phyloP scores from a whole-genome alignment of 2,888 invertebrate genomes.

The Lasioglossum lativentre region DNA sequence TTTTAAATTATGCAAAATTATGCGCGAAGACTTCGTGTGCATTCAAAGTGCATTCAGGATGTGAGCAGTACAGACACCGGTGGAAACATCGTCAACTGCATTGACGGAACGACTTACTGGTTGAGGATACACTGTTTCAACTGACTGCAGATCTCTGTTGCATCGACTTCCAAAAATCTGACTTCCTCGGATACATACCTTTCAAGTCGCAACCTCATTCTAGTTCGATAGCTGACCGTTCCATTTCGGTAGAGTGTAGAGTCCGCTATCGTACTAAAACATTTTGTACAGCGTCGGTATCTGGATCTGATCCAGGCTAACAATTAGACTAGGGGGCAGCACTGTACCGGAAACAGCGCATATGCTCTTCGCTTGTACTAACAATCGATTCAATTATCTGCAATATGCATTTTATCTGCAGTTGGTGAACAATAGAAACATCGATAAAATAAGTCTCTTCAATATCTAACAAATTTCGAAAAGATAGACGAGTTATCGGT shows the following conservation, averaged over 20 bases:
- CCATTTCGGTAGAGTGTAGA: no score
- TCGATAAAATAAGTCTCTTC: not conserved
- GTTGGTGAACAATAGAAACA: no score
- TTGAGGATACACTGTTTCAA: not conserved
- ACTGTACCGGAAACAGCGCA: no score
- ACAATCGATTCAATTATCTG: not conserved
- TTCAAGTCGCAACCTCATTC: no score
- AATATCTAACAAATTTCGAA: no score
- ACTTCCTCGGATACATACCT: no score
- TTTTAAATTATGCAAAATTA: conserved; percentile 15
- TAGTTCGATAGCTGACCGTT: no score
- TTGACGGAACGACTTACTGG: not conserved
- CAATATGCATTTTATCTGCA: not conserved
- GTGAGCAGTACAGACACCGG: not conserved
- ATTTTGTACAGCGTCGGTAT: no score
- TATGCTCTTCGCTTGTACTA: not conserved
- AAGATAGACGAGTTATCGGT: not conserved
- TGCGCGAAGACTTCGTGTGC: not conserved
- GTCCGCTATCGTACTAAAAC: no score
- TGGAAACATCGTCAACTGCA: not conserved
- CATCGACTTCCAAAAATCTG: not conserved
- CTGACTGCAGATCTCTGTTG: not conserved
- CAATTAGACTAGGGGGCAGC: no score
- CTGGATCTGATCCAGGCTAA: no score
- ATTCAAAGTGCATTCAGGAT: not conserved